Percentiles rank a stretch among this genome's conserved stretches.
Evolutionary conservation across 2,797 vertebrate species (phyloP).

Genomic region (Tadarida brasiliensis): DNA sequence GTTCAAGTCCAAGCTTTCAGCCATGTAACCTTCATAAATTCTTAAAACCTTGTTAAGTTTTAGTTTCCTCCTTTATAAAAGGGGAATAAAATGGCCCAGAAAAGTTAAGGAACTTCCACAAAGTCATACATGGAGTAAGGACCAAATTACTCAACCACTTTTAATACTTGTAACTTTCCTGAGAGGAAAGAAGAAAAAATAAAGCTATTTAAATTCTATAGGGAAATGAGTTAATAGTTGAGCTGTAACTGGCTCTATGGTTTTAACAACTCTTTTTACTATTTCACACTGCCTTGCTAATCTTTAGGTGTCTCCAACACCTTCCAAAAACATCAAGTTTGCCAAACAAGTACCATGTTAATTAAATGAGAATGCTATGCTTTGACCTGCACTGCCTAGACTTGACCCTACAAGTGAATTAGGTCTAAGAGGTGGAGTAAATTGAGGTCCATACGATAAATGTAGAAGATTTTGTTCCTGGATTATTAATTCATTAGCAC

Average conservation of each 20-base stretch:
- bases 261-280: slow-evolving; percentile 6
- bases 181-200: neutral
- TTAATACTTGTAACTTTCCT: neutral
- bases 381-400: neutral
- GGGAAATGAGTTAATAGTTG: neutral
- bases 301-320: neutral
- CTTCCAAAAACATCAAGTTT: neutral
- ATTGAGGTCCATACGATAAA: neutral
- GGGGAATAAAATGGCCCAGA: neutral
- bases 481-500: slow-evolving; percentile 11
- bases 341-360: neutral
- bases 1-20: slow-evolving; percentile 6
- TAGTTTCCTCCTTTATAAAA: neutral
- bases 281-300: neutral
- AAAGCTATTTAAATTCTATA: slow-evolving; percentile 22
- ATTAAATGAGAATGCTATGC: neutral
- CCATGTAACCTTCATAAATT: neutral
- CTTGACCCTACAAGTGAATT: neutral
- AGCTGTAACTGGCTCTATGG: neutral
- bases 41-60: neutral
- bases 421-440: neutral
- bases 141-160: neutral
- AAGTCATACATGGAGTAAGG: neutral
- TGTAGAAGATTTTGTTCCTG: neutral
- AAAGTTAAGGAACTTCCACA: neutral